Percentiles rank a stretch among this genome's conserved stretches.
Conservation (phyloP, 2,888 invertebrate species). For the Uropetala carovei region DNA sequence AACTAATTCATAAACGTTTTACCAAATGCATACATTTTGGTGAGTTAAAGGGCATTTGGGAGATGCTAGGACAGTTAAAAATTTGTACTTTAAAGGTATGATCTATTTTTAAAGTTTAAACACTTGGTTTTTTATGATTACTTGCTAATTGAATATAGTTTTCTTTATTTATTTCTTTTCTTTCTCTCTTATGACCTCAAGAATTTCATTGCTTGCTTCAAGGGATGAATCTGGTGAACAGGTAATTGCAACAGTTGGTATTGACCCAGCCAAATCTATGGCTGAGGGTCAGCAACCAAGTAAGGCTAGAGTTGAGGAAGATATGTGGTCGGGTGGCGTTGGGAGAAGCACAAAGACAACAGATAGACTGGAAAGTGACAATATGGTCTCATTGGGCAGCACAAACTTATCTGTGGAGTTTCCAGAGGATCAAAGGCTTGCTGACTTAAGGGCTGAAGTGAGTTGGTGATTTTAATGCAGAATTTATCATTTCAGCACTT, state of each 20-base stretch:
- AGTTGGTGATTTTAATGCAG: not conserved
- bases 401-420: slow-evolving; percentile 40
- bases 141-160: not conserved
- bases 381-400: slow-evolving; percentile 72
- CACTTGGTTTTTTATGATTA: too few relatives aligned
- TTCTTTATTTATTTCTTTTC: not conserved
- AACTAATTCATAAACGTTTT: too few relatives aligned
- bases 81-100: too few relatives aligned
- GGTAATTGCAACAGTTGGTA: not conserved
- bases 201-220: slow-evolving; percentile 35
- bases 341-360: not conserved
- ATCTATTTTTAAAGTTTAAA: too few relatives aligned
- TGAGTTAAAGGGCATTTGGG: too few relatives aligned
- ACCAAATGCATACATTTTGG: too few relatives aligned
- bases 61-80: too few relatives aligned
- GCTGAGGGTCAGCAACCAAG: slow-evolving; percentile 43
- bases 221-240: slow-evolving; percentile 43
- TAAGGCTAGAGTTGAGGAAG: slow-evolving; percentile 47
- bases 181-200: not conserved
- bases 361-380: slow-evolving; percentile 66
- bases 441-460: slow-evolving; percentile 53
- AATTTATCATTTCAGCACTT: too few relatives aligned
- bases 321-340: slow-evolving; percentile 50
- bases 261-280: not conserved
- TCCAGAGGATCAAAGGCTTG: slow-evolving; percentile 43